Evolutionary conservation across 2,888 invertebrate species (phyloP), one percentile per base, ranked within the genome.

Genomic region (Sesamia inferens): DNA sequence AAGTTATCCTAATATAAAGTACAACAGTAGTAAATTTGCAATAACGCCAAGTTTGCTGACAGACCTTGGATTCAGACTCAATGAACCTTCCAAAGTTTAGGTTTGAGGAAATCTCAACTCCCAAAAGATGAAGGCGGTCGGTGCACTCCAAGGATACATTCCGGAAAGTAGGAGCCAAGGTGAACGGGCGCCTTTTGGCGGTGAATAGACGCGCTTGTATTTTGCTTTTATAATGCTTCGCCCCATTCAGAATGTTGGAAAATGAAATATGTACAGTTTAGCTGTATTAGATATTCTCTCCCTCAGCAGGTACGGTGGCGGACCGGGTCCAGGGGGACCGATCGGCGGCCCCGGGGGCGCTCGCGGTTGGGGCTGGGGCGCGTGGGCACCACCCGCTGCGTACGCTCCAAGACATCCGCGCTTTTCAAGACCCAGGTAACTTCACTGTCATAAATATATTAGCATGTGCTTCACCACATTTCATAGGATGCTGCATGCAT

Each of bases 381-480:
- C 93, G 11, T 95, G 96, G 96, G 95, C 94, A 14, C 96, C 95
- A 64, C 96, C 96, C 81, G 93, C 94, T 76, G 93, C 95, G 75
- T 96, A 95, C 90, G 93, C 89, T 65, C 95, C 95, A 8, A 79
- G 95, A 0, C 95, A 95, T 80, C 96, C 95, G 76, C 94, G 96
- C 82, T 96, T 96, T 91, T 84, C 93, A 11, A 85, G 96, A 11
- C 96, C 96, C 85, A 95, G 96, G 96, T 96, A 92, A 91, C 54
- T 14, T 6, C 61, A 57, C 47, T 24, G 14, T 19, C 55, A 51
- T 19, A 13, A 31, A 31, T 31, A 31, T 24, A 39, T 39, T 19
- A 58, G 59, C 64, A 39, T 63, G 10, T 62, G 57, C 24, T 62
- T 74, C n/a, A 55, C 13, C 55, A 55, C 31, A 24, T 66, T 59